phyloP scores from a whole-genome alignment of 1,140 invertebrate genomes.

The Calephelis virginiensis region DNA sequence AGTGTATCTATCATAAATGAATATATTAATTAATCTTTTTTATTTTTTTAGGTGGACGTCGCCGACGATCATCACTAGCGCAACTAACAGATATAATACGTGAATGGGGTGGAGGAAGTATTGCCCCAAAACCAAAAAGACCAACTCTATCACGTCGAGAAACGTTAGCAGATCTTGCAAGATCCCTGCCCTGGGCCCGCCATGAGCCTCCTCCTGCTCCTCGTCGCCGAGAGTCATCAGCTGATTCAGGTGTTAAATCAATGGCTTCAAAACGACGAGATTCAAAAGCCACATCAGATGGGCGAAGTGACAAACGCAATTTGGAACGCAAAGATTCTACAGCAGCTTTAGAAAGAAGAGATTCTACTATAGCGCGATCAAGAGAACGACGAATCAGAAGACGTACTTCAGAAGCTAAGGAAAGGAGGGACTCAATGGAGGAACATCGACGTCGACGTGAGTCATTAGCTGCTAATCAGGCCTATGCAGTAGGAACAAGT shows the following conservation, averaged over 20 bases:
- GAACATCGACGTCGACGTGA: slow-evolving; percentile 80
- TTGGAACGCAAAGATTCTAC: slow-evolving; percentile 79
- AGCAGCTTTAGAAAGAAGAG: slow-evolving; percentile 81
- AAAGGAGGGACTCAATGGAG: slow-evolving; percentile 65
- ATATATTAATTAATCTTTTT: neutral
- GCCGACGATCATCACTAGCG: slow-evolving; percentile 89
- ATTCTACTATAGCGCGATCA: slow-evolving; percentile 74
- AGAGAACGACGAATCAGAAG: slow-evolving; percentile 73
- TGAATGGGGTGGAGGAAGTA: slow-evolving; percentile 88
- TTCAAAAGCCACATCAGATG: slow-evolving; percentile 83
- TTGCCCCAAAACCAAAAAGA: slow-evolving; percentile 80
- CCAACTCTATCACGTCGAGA: slow-evolving; percentile 88
- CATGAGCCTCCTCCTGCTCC: slow-evolving; percentile 79
- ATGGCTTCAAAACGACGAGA: slow-evolving; percentile 85
- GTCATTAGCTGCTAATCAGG: slow-evolving; percentile 80
- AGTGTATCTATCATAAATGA: too few relatives aligned
- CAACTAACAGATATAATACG: slow-evolving; percentile 92
- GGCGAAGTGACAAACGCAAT: slow-evolving; percentile 84
- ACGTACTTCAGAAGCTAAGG: slow-evolving; percentile 78
- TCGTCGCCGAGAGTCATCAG: slow-evolving; percentile 88
- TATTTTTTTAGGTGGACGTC: slow-evolving; percentile 72
- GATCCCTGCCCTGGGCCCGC: slow-evolving; percentile 85
- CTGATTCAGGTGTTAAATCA: slow-evolving; percentile 89
- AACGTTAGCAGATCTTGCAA: slow-evolving; percentile 89
- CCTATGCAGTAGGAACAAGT: slow-evolving; percentile 79